These are phyloP conservation scores for Centruroides vittatus DNA, from an alignment of 1,140 invertebrate genomes.

Conservation along the genomic window DNA sequence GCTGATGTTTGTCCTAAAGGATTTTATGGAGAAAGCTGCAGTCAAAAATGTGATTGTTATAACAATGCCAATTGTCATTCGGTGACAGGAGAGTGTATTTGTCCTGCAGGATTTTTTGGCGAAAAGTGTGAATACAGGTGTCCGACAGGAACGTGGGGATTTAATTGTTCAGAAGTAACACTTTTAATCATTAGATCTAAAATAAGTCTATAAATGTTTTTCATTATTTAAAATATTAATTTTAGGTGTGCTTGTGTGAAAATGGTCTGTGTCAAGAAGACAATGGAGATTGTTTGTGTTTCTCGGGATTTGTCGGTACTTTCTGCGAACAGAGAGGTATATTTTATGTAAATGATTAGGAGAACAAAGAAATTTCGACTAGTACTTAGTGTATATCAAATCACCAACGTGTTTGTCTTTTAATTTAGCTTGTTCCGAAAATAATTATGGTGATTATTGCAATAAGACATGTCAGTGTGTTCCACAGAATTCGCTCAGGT, in stretches of 20 bases:
- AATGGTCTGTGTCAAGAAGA: neutral
- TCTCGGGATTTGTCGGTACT: constrained; percentile 6
- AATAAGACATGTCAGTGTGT: constrained; percentile 74
- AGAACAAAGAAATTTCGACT: no score
- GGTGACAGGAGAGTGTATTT: constrained; percentile 40
- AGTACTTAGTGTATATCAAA: no score
- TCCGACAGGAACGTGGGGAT: constrained; percentile 51
- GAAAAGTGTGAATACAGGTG: constrained; percentile 46
- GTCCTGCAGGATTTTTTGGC: constrained; percentile 4
- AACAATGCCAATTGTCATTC: constrained; percentile 72
- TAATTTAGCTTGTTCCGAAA: neutral
- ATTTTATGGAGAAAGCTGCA: constrained; percentile 6
- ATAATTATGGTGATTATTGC: constrained; percentile 60
- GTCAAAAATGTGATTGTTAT: constrained; percentile 61
- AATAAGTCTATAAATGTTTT: no score
- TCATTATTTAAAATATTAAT: no score
- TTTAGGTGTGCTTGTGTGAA: neutral
- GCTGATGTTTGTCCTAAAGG: neutral
- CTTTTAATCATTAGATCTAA: constrained; percentile 40
- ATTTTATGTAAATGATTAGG: neutral
- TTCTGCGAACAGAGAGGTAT: neutral
- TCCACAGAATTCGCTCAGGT: constrained; percentile 49
- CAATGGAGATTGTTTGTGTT: constrained; percentile 18
- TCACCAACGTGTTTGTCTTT: no score
- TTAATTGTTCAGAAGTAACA: constrained; percentile 46